Percentiles rank a stretch among this genome's conserved stretches.
Evolutionary conservation across 2,113 vertebrate species (phyloP).

Genomic region (Geococcyx californianus): DNA sequence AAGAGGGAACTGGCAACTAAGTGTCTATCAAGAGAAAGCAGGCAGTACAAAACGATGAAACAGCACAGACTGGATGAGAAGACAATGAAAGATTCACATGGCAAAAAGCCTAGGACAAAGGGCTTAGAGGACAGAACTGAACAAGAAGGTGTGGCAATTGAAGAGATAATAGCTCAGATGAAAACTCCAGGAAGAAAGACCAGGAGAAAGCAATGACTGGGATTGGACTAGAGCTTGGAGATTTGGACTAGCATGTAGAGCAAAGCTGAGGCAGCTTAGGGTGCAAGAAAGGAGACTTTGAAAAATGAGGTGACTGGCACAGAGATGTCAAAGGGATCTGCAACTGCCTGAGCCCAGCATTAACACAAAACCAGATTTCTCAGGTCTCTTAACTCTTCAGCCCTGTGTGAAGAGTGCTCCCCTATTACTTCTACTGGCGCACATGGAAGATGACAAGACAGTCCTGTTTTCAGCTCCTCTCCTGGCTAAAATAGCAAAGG

Average conservation of each 20-base stretch:
- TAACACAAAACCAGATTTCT: not conserved
- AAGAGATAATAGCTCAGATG: not conserved
- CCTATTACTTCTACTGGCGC: not conserved
- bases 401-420: not conserved
- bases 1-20: not conserved
- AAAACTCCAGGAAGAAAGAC: not conserved
- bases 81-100: not conserved
- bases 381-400: not conserved
- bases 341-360: fast-evolving
- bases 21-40: not conserved
- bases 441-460: not conserved
- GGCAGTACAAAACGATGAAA: not conserved
- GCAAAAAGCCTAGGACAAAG: not conserved
- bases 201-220: not conserved
- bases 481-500: not conserved
- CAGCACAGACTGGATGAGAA: not conserved
- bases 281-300: not conserved
- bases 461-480: not conserved
- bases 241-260: not conserved
- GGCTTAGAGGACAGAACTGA: not conserved
- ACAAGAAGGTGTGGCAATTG: not conserved
- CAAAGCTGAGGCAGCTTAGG: not conserved
- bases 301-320: not conserved
- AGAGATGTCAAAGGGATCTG: not conserved
- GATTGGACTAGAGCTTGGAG: not conserved